Evolutionary conservation across 2,888 invertebrate species (phyloP), one percentile per base, ranked within the genome.

Genomic region (Fabriciana adippe): DNA sequence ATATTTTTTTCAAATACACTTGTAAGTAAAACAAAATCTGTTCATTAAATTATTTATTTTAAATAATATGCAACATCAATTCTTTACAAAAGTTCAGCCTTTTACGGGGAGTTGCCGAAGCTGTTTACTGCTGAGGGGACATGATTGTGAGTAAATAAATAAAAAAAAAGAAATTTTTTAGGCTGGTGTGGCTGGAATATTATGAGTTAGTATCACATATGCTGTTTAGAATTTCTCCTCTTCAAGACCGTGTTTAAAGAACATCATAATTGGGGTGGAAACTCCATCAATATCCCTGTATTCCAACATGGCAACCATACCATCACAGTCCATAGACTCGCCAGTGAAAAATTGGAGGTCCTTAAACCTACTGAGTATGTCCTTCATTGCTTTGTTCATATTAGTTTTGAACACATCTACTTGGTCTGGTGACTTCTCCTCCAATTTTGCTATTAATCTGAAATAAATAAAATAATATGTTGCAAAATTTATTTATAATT

Each of bases 381-480:
- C 97, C 87, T 98, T 98, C 96, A 98, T 97, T 72, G 96, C 96
- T 94, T 97, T 97, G 90, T 97, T 97, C 94, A 97, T 97, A 89
- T 98, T 98, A 64, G 95, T 96, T 89, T 98, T 98, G 90, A 98
- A 98, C 41, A 96, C 90, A 8, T 97, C 96, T 72, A 98, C 96
- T 93, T 98, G 96, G 80, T 97, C 97, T 4, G 97, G 97, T 8
- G 95, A 85, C 67, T 93, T 95, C 84, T 97, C 96, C 93, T 97
- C 95, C 79, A 98, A 93, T 92, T 95, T 96, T 72, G 95, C 95
- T 79, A 97, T 95, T 86, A 97, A 94, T 93, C 95, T 96, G 89
- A 82, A 93, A 85, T 61, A 18, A 18, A 18, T 41, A 14, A 41
- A 55, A 16, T 2, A 8, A 11, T 41, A 2, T 41, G 11, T 41